A percentile compares a stretch with the other conserved stretches of the same genome.
These are phyloP conservation scores for Labroides dimidiatus DNA, from an alignment of 2,797 vertebrate genomes.

Conservation along the genomic window DNA sequence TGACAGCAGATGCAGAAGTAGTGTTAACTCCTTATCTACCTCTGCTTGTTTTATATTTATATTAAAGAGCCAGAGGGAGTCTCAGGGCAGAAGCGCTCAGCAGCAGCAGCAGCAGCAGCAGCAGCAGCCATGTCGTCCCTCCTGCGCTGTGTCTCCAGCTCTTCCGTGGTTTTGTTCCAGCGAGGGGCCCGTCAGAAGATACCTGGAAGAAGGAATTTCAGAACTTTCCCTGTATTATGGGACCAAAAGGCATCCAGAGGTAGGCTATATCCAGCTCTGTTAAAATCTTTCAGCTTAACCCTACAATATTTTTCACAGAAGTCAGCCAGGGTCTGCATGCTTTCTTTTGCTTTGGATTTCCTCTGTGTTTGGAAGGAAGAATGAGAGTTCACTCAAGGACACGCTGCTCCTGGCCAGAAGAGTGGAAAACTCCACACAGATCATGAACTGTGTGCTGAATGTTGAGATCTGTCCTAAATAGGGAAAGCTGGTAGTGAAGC, in stretches of 20 bases:
- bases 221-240: constrained; percentile 80
- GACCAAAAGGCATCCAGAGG: constrained; percentile 83
- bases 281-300: constrained; percentile 11
- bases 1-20: constrained; percentile 47
- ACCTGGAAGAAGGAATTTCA: constrained; percentile 77
- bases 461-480: constrained; percentile 60
- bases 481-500: constrained; percentile 25
- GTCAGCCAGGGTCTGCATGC: constrained; percentile 16
- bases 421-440: constrained; percentile 54
- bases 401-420: constrained; percentile 26
- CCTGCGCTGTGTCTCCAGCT: constrained; percentile 78
- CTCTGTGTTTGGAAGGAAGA: constrained; percentile 23
- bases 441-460: constrained; percentile 29
- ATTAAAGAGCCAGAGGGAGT: constrained; percentile 64
- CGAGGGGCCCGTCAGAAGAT: constrained; percentile 64
- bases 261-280: constrained; percentile 54
- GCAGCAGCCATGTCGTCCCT: constrained; percentile 80
- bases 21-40: constrained; percentile 19
- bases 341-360: constrained; percentile 37
- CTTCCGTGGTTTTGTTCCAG: constrained; percentile 71
- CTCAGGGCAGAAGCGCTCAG: constrained; percentile 43
- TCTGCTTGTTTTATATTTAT: constrained; percentile 51
- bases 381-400: constrained; percentile 60
- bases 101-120: neutral
- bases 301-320: constrained; percentile 32